phyloP scores from a whole-genome alignment of 2,113 vertebrate genomes.

The Anguilla japonica region DNA sequence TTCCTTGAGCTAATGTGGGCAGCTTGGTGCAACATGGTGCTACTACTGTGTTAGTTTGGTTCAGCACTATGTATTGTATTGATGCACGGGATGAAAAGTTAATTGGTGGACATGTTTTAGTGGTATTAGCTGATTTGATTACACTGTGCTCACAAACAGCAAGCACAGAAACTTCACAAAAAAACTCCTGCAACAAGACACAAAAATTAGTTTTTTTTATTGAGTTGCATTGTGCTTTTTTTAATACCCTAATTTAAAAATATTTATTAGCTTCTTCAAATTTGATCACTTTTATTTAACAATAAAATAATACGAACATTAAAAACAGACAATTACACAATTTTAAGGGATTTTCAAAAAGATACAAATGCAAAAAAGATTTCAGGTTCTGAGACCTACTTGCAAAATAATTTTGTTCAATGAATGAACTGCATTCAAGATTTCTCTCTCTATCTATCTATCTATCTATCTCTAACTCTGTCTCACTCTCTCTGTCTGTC shows the following conservation, averaged over 20 bases:
- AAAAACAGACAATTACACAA: too few relatives aligned
- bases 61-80: background rate
- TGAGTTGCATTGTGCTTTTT: background rate
- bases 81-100: background rate
- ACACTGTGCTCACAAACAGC: background rate
- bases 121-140: background rate
- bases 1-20: background rate
- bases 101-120: background rate
- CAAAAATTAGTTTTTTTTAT: background rate
- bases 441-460: background rate
- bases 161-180: background rate
- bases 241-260: too few relatives aligned
- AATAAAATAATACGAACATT: too few relatives aligned
- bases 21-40: background rate
- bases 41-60: too few relatives aligned
- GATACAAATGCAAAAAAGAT: too few relatives aligned
- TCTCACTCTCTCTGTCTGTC: background rate
- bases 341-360: too few relatives aligned
- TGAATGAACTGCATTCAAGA: background rate
- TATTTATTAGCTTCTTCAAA: too few relatives aligned
- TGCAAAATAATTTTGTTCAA: too few relatives aligned
- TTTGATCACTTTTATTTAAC: too few relatives aligned
- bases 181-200: too few relatives aligned
- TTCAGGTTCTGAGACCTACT: too few relatives aligned
- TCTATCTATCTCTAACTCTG: background rate